Percentiles rank a stretch among this genome's conserved stretches.
Evolutionary conservation across 2,113 vertebrate genomes (phyloP).

Genomic region (Pygathrix nemaeus): DNA sequence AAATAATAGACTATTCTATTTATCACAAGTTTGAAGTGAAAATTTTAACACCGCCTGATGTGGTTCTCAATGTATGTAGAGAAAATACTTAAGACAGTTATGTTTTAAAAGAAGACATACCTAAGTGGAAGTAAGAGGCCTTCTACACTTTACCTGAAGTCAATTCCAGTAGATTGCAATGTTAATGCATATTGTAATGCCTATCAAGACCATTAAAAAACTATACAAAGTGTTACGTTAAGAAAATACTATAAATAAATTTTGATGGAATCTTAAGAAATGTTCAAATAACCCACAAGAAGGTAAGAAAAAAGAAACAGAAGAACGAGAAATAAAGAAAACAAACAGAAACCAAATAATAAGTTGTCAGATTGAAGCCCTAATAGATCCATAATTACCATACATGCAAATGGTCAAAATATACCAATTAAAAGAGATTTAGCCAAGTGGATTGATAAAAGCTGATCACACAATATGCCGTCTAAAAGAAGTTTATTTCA

Average conservation of each 20-base stretch:
- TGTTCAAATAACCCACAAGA: neutral
- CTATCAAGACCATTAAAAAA: neutral
- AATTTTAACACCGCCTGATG: neutral
- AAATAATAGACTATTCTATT: neutral
- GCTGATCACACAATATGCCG: neutral
- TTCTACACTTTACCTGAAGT: neutral
- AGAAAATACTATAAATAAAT: neutral
- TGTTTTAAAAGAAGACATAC: neutral
- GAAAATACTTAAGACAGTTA: neutral
- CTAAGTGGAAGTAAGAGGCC: neutral
- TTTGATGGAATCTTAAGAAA: neutral
- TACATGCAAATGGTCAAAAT: neutral
- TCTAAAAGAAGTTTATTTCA: neutral
- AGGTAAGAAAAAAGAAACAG: neutral
- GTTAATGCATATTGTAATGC: neutral
- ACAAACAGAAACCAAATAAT: neutral
- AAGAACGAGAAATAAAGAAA: neutral
- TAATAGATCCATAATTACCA: neutral
- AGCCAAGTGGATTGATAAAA: neutral
- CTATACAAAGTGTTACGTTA: neutral
- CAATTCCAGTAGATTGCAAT: neutral
- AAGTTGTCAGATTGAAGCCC: neutral
- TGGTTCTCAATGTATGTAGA: neutral
- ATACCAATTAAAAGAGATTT: neutral
- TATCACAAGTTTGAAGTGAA: neutral